Evolutionary conservation across 2,888 invertebrate genomes (phyloP).

Genomic region (Cheilosia urbana): DNA sequence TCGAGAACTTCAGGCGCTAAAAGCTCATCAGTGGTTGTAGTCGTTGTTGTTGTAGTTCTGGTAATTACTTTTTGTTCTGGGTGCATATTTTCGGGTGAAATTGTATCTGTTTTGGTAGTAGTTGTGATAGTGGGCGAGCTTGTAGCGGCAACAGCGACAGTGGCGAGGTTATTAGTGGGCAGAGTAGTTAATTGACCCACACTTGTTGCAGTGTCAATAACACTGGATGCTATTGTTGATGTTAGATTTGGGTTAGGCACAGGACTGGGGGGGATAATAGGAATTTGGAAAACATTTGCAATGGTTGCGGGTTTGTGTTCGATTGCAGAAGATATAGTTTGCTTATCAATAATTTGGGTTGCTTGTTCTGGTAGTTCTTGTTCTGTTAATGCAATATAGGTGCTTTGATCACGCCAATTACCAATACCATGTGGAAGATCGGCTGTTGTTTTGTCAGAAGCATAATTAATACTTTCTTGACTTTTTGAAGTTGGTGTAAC

Average conservation of each 20-base stretch:
- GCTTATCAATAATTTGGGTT: constrained; percentile 7
- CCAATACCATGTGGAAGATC: constrained; percentile 92
- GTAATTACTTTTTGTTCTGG: constrained; percentile 56
- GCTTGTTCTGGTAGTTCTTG: constrained; percentile 79
- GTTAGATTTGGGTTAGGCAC: constrained; percentile 41
- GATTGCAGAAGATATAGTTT: constrained; percentile 67
- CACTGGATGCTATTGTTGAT: constrained; percentile 49
- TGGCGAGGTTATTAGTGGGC: constrained; percentile 81
- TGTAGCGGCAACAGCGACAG: constrained; percentile 78
- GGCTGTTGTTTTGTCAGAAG: constrained; percentile 88
- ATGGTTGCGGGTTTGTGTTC: constrained; percentile 56
- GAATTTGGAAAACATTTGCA: constrained; percentile 76
- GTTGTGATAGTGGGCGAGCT: constrained; percentile 77
- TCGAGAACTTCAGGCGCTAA: constrained; percentile 67
- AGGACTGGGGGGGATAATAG: constrained; percentile 56
- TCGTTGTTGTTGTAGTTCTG: constrained; percentile 73
- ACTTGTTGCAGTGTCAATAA: constrained; percentile 63
- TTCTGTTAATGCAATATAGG: constrained; percentile 88
- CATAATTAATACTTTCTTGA: constrained; percentile 81
- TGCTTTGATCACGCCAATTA: constrained; percentile 92
- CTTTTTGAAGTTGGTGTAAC: constrained; percentile 78
- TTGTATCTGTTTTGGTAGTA: constrained; percentile 76
- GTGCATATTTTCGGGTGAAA: constrained; percentile 53
- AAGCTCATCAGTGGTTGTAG: constrained; percentile 77
- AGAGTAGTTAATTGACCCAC: constrained; percentile 81